Conservation (phyloP, 2,888 invertebrate genomes). For the Melieria omissa region DNA sequence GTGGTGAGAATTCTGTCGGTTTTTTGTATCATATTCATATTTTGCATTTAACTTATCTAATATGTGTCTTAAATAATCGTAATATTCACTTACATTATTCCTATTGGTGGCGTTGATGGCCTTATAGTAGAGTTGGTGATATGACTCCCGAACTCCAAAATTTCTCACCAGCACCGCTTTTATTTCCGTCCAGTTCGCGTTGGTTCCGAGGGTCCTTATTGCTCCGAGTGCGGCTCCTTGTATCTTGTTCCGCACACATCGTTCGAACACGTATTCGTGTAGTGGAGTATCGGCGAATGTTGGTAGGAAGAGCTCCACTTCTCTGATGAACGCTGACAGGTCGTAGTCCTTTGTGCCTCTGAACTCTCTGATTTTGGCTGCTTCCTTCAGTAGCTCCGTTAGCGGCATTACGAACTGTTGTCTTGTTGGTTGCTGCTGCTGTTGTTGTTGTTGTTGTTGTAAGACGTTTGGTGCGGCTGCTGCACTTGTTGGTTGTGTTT, state of each 20-base stretch:
- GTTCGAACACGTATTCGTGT: too few species aligned
- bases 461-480: too few species aligned
- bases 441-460: too few species aligned
- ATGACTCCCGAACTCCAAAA: constrained; percentile 38
- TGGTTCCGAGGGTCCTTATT: constrained; percentile 32
- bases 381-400: background rate
- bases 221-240: constrained; percentile 23
- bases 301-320: constrained; percentile 32
- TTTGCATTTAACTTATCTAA: constrained; percentile 44
- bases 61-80: constrained; percentile 38
- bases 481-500: too few species aligned
- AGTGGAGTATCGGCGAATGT: too few species aligned
- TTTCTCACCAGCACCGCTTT: constrained; percentile 37
- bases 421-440: too few species aligned
- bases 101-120: constrained; percentile 26
- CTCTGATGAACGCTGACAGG: constrained; percentile 37
- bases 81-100: constrained; percentile 40
- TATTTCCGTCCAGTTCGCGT: constrained; percentile 36
- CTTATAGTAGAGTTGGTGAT: constrained; percentile 35
- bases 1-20: constrained; percentile 40
- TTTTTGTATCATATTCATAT: constrained; percentile 39
- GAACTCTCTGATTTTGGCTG: background rate
- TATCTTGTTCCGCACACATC: constrained; percentile 34
- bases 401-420: background rate
- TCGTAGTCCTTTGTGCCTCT: constrained; percentile 26